Evolutionary conservation across 1,140 invertebrate genomes (phyloP).

Genomic region (Chironomus tepperi): DNA sequence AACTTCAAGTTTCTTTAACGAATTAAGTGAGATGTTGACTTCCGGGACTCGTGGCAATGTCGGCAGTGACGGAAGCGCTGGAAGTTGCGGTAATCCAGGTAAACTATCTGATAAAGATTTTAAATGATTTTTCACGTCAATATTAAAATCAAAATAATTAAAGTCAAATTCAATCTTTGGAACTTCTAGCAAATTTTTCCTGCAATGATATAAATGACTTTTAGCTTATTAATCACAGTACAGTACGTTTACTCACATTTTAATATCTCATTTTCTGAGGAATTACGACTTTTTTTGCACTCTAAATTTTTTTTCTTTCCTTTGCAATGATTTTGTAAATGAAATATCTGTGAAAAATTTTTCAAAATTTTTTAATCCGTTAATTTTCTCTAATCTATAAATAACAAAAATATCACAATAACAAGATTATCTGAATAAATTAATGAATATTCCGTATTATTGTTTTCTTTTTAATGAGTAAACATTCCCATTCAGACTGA

Average conservation of each 20-base stretch:
- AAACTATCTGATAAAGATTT: background rate
- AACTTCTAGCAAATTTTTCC: conserved; percentile 22
- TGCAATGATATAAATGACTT: background rate
- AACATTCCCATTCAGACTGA: no score
- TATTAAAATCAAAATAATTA: background rate
- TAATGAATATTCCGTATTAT: no score
- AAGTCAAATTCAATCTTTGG: conserved; percentile 15
- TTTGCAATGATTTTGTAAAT: no score
- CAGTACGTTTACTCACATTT: background rate
- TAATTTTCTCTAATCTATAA: no score
- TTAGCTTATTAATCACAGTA: background rate
- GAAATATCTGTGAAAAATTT: no score
- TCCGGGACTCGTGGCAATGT: background rate
- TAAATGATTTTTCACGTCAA: background rate
- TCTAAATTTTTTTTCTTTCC: no score
- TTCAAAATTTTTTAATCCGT: no score
- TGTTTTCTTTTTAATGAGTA: no score
- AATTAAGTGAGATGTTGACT: background rate
- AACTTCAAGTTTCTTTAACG: background rate
- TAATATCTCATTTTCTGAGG: background rate
- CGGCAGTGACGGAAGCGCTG: background rate
- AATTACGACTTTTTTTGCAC: no score
- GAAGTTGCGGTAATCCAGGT: background rate
- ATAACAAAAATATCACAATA: no score
- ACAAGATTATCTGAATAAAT: no score